Evolutionary conservation across 2,888 invertebrate species (phyloP).

Genomic region (Eupithecia centaureata): DNA sequence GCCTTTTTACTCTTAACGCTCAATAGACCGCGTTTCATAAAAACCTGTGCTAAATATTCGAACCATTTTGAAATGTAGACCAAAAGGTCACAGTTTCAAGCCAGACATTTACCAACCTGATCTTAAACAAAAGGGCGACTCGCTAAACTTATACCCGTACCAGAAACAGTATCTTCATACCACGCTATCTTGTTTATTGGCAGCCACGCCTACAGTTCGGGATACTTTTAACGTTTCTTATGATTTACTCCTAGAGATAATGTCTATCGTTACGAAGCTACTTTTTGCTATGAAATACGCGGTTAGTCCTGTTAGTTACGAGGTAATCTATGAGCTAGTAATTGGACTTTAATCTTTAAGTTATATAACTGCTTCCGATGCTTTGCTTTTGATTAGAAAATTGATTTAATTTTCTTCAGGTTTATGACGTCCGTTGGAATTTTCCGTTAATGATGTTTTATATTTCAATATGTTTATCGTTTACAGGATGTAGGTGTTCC

Average conservation of each 20-base stretch:
- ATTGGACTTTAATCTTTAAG: slow-evolving; percentile 38
- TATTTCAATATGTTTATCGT: not conserved
- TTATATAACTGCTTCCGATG: slow-evolving; percentile 37
- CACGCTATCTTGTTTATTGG: slow-evolving; percentile 64
- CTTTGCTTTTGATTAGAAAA: slow-evolving; percentile 27
- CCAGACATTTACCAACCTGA: slow-evolving; percentile 29
- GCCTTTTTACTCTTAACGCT: too few relatives aligned
- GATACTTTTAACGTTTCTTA: slow-evolving; percentile 63
- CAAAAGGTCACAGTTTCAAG: slow-evolving; percentile 22
- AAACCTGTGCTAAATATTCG: not conserved
- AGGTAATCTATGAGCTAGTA: slow-evolving; percentile 36
- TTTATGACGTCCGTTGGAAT: slow-evolving; percentile 5
- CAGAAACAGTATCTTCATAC: slow-evolving; percentile 47
- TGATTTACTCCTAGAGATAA: slow-evolving; percentile 64
- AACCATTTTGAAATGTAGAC: slow-evolving; percentile 6
- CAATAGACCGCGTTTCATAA: too few relatives aligned
- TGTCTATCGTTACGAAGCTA: slow-evolving; percentile 60
- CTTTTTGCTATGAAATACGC: slow-evolving; percentile 70
- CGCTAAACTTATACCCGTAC: slow-evolving; percentile 30
- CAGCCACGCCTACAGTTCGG: slow-evolving; percentile 56
- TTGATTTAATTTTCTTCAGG: slow-evolving; percentile 25
- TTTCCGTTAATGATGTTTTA: not conserved
- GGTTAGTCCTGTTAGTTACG: slow-evolving; percentile 42
- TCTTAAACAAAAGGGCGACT: slow-evolving; percentile 28
- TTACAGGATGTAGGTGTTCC: not conserved